Evolutionary conservation across 2,888 invertebrate species (phyloP), one percentile per base, ranked within the genome.

Genomic region (Netelia virgata): DNA sequence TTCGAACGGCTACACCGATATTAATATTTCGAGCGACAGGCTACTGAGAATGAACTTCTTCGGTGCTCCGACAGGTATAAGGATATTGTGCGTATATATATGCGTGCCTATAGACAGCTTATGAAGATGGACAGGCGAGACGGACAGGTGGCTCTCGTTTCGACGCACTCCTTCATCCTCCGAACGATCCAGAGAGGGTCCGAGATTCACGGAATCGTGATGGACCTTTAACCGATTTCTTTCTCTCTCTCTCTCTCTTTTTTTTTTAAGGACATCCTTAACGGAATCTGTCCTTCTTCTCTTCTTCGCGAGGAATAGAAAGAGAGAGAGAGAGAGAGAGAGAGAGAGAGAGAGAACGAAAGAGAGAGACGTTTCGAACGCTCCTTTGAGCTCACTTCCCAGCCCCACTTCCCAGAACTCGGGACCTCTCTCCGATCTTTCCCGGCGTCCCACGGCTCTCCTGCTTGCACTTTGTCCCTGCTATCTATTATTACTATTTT

Each of bases 181-280:
- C 36, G 72, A 72, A 61, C 78, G 84, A 85, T 82, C 78, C 74
- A 83, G 59, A 66, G 79, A 79, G 83, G 84, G 82, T 85, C 84
- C 79, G 84, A 75, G 84, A 85, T 85, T 85, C 84, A 85, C 61
- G 79, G 84, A 85, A 85, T 82, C 84, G 84, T 85, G 82, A 85
- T 79, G 84, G 84, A 85, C 82, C 82, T 85, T 85, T 79, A 85
- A 85, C 79, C 72, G 64, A 66, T 63, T 61, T 23, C 50, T 41
- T 55, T 70, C 55, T 55, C 70, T 70, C 61, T 53, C 28, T 23
- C 50, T 18, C 66, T 66, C 73, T n/a, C n/a, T n/a, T n/a, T n/a
- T 78, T 84, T 84, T 82, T 77, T 82, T 82, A 68, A 85, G 78
- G 84, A 85, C 84, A 85, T 85, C 84, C 84, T 82, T 75, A 75